Percentiles rank a stretch among this genome's conserved stretches.
Evolutionary conservation across 2,797 vertebrate genomes (phyloP).

Genomic region (Aeoliscus strigatus): DNA sequence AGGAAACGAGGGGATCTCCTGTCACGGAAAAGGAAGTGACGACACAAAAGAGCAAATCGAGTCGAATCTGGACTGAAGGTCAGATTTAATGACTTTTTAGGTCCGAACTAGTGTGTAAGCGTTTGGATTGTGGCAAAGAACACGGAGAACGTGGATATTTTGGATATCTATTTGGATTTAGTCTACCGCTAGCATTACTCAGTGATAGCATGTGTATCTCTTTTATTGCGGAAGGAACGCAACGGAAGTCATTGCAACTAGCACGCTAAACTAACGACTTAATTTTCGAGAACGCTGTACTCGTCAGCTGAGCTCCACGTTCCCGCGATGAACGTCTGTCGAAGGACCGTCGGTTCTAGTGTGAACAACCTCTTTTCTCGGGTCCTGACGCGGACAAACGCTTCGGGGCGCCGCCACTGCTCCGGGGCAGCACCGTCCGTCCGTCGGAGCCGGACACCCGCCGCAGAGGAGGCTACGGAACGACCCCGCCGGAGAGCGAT

Average conservation of each 20-base stretch:
- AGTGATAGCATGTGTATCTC: no score
- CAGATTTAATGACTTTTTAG: no score
- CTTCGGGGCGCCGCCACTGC: background rate
- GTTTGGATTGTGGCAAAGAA: no score
- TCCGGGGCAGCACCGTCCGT: background rate
- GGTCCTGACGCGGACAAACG: conserved; percentile 5
- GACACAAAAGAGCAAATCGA: background rate
- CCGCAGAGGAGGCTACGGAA: conserved; percentile 2
- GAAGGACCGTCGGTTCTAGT: background rate
- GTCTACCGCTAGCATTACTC: no score
- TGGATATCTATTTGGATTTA: no score
- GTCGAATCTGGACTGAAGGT: no score
- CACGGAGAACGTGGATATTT: no score
- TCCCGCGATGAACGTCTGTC: conserved; percentile 38
- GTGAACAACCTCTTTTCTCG: conserved; percentile 1
- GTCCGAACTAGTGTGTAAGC: no score
- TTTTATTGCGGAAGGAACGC: conserved; percentile 28
- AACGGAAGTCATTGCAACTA: conserved; percentile 23
- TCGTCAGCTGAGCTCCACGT: no score
- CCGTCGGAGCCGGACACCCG: conserved; percentile 25
- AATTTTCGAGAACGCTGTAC: no score
- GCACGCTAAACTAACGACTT: conserved; percentile 3
- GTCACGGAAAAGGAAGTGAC: conserved; percentile 15
- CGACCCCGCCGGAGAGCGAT: conserved; percentile 49
- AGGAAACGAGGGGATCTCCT: rapidly evolving